Percentiles rank a stretch among this genome's conserved stretches.
Conservation (phyloP, 2,888 invertebrate species). For the Perizoma flavofasciatum region DNA sequence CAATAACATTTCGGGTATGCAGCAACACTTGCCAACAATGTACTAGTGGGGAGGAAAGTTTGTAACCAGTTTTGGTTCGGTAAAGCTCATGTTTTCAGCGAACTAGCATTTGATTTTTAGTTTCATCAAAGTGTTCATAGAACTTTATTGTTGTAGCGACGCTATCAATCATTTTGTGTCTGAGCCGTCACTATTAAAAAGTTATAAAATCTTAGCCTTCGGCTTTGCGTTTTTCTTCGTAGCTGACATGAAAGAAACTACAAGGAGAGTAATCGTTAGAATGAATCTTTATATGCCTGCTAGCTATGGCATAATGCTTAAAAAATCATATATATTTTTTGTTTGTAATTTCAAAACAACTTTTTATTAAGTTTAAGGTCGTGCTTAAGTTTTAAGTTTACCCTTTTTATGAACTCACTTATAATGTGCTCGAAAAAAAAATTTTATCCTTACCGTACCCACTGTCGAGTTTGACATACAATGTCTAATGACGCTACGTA, state of each 20-base stretch:
- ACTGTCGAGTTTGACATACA: slow-evolving; percentile 20
- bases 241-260: too few relatives aligned
- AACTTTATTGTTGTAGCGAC: too few relatives aligned
- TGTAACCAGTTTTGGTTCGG: neutral
- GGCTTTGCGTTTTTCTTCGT: too few relatives aligned
- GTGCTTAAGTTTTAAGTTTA: too few relatives aligned
- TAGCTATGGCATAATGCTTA: too few relatives aligned
- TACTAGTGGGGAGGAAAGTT: slow-evolving; percentile 32
- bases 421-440: slow-evolving; percentile 19
- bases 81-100: neutral
- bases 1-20: slow-evolving; percentile 54
- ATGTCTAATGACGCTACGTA: slow-evolving; percentile 17
- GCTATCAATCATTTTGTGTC: too few relatives aligned
- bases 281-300: neutral
- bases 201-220: too few relatives aligned
- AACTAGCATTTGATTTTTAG: neutral
- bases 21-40: slow-evolving; percentile 54
- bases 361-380: too few relatives aligned
- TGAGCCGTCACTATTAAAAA: too few relatives aligned
- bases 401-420: neutral
- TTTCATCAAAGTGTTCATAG: too few relatives aligned
- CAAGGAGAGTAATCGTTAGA: too few relatives aligned
- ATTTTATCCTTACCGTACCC: slow-evolving; percentile 16
- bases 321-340: neutral
- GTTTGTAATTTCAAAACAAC: neutral